phyloP scores from a whole-genome alignment of 2,888 invertebrate genomes.

The Drosophila nr. medialis region DNA sequence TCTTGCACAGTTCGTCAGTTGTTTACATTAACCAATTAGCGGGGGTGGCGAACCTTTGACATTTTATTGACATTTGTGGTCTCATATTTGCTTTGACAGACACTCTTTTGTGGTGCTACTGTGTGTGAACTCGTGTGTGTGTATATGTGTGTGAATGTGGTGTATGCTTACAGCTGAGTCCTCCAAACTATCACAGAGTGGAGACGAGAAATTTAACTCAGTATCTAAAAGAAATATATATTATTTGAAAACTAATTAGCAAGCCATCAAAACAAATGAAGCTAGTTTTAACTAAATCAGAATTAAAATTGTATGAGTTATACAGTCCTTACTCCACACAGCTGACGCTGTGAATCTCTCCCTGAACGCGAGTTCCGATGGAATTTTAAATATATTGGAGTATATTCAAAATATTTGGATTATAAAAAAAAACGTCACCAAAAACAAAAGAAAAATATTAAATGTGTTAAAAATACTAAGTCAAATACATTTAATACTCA shows the following conservation, averaged over 20 bases:
- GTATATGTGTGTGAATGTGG: conserved; percentile 14
- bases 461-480: not conserved
- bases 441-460: not conserved
- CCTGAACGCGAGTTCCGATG: not conserved
- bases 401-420: not conserved
- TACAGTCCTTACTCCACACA: not conserved
- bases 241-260: not conserved
- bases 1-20: conserved; percentile 48
- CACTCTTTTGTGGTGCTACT: conserved; percentile 29
- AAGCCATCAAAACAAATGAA: not conserved
- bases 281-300: not conserved
- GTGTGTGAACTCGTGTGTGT: conserved; percentile 9
- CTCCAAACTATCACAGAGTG: not conserved
- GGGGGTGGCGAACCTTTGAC: conserved; percentile 74
- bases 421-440: not conserved
- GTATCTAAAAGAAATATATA: not conserved
- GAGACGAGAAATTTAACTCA: not conserved
- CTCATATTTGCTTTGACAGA: conserved; percentile 72
- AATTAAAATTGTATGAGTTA: not conserved
- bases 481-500: not conserved
- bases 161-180: conserved; percentile 32
- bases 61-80: conserved; percentile 69
- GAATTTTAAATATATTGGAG: not conserved
- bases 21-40: conserved; percentile 81
- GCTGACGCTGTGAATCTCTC: not conserved